phyloP scores from a whole-genome alignment of 1,140 invertebrate genomes.

The Lamellibrachia luymesi region DNA sequence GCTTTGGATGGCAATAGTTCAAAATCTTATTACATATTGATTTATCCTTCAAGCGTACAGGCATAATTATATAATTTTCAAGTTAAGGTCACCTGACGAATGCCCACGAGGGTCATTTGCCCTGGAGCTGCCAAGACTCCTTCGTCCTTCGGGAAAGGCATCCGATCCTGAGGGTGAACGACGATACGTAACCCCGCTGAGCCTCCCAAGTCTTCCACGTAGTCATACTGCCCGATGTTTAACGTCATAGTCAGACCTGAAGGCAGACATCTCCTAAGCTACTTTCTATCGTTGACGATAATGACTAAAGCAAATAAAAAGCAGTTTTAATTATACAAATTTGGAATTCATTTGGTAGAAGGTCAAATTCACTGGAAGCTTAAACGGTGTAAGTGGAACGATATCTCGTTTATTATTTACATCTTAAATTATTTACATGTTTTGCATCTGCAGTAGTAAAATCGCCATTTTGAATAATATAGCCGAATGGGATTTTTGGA shows the following conservation, averaged over 20 bases:
- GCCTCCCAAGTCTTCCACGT: conserved; percentile 15
- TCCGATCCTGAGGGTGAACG: conserved; percentile 17
- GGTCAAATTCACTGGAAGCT: too few species aligned
- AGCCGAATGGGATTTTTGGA: background rate
- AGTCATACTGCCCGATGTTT: conserved; percentile 25
- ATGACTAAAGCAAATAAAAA: background rate
- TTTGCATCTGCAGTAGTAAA: background rate
- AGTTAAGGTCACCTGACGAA: background rate
- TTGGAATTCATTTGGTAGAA: too few species aligned
- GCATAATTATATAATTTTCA: background rate
- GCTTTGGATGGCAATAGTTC: background rate
- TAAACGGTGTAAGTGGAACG: too few species aligned
- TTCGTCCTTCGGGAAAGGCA: conserved; percentile 28
- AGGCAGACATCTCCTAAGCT: background rate
- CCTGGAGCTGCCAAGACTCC: conserved; percentile 20
- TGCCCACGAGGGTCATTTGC: conserved; percentile 12
- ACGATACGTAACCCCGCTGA: conserved; percentile 22
- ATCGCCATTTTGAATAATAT: background rate
- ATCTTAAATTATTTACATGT: too few species aligned
- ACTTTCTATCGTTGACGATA: background rate
- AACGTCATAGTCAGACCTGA: conserved; percentile 23
- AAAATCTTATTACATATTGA: background rate
- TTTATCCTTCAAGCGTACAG: background rate
- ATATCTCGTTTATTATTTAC: too few species aligned
- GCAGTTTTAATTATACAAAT: too few species aligned